Base-by-base conservation (phyloP, 2,113 vertebrate species). In the Uropsilus gracilis region DNA sequence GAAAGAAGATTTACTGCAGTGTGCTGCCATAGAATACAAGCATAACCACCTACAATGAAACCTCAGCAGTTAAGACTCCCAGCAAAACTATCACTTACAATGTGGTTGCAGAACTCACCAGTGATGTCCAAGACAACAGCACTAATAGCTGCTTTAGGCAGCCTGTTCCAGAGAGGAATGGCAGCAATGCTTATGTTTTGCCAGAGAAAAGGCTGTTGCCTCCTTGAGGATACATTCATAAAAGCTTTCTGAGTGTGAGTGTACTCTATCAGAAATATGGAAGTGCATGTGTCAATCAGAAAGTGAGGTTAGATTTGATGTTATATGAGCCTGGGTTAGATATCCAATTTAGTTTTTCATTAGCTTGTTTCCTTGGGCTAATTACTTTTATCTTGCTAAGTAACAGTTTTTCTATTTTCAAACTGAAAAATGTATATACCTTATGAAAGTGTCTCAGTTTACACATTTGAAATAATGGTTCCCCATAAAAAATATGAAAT, bases 91-190 rank as follows among this genome's bases (percentile, higher is more conserved):
- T 91, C 91, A 86, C 69, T 86, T 76, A 50, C 17, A 63, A 16
- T n/a, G 48, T 81, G 73, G 84, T 83, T 86, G 63, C 22, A 68
- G 61, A 68, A 22, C 53, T 94, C 78, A 86, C 82, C 32, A 66
- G 55, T 94, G 32, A 78, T 68, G n/a, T 81, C 80, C 89, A 92
- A 90, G 61, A 81, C 28, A 86, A 69, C 10, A 59, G 9, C 37
- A 34, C 78, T 91, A 91, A 91, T 53, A 89, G 64, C 50, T 87
- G 61, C 66, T 90, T 30, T 61, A 64, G 93, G 86, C 71, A 89
- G 72, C 69, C 28, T 30, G 18, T 57, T 59, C 32, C 20, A 76
- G 42, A 84, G 18, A 77, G 30, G 16, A 90, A 34, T 2, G 55
- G 30, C 75, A 73, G 14, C 53, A 89, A 46, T 8, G 30, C 69